phyloP scores from a whole-genome alignment of 2,888 invertebrate species.

The Drosophila nigricruria region DNA sequence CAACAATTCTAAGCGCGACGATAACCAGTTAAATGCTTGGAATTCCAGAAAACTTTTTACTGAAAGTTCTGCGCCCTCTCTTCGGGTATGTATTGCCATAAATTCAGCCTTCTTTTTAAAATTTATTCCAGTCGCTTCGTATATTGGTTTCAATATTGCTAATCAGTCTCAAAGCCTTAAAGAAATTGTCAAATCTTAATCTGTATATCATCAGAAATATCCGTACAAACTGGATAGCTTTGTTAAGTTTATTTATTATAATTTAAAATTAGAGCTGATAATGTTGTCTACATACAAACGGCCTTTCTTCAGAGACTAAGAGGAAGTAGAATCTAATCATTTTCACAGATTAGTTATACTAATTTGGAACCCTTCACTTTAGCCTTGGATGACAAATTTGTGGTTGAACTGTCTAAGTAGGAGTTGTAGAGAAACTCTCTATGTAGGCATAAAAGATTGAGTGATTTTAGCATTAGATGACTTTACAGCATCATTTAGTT shows the following conservation, averaged over 20 bases:
- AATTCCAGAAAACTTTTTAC: slow-evolving; percentile 63
- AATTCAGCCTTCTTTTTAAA: background rate
- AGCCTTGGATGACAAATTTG: too few relatives aligned
- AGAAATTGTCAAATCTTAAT: background rate
- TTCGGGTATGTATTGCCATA: slow-evolving; percentile 51
- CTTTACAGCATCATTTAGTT: too few relatives aligned
- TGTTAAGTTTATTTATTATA: background rate
- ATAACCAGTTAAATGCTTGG: slow-evolving; percentile 77
- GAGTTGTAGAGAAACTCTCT: too few relatives aligned
- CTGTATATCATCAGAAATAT: background rate
- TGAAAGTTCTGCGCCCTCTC: slow-evolving; percentile 60
- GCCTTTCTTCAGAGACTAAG: too few relatives aligned
- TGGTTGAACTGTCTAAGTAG: too few relatives aligned
- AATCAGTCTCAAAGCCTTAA: background rate
- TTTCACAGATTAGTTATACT: too few relatives aligned
- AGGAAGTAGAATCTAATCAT: too few relatives aligned
- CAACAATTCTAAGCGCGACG: slow-evolving; percentile 76
- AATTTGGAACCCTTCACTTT: too few relatives aligned
- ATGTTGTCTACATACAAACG: background rate
- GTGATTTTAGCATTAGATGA: too few relatives aligned
- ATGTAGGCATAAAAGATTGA: too few relatives aligned
- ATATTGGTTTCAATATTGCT: background rate
- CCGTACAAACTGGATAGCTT: background rate
- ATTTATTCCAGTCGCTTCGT: background rate
- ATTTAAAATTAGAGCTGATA: background rate